Evolutionary conservation across 2,113 vertebrate genomes (phyloP), one percentile per base, ranked within the genome.

Genomic region (Rhea americana): DNA sequence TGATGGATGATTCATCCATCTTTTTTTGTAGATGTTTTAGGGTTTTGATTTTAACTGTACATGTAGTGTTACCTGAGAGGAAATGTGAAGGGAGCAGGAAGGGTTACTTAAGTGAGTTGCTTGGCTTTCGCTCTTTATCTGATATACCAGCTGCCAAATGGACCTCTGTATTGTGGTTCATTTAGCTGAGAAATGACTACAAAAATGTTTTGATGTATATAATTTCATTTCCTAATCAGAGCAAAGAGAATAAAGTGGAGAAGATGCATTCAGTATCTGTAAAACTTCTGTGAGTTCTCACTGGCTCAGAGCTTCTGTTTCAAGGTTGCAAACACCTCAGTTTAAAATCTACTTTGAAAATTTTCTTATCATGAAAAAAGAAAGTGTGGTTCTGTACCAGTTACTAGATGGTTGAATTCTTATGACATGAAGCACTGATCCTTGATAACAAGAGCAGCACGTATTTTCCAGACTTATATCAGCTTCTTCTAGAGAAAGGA

Each of bases 331-430:
- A 75, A 25, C 32, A 8, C 5, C 70, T 91, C 2, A 0, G 5
- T 85, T 89, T 82, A 79, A 89, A 79, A 66, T 30, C 32, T 87
- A 11, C n/a, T 55, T 87, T 82, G 75, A 81, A 92, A 87, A 37
- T 53, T 17, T 56, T 65, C 55, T 56, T 55, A 50, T 41, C 39
- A 37, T 45, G 2, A 15, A 32, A 25, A 35, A 26, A 58, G 37
- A 22, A 63, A 66, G 28, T 7, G 1, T 66, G 4, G 55, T 66
- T 51, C 32, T 35, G 1, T 70, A 48, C 10, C 0, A 0, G 25
- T 41, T 63, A 39, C 35, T n/a, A 58, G 37, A 16, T 10, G 2
- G 43, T n/a, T 80, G 25, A 85, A 24, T 11, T 72, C 37, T 76
- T 73, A 47, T 43, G 28, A 43, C 4, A 3, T 15, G 28, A 87